These are phyloP conservation scores for Adelges cooleyi DNA, from an alignment of 1,140 invertebrate species.

Conservation along the genomic window DNA sequence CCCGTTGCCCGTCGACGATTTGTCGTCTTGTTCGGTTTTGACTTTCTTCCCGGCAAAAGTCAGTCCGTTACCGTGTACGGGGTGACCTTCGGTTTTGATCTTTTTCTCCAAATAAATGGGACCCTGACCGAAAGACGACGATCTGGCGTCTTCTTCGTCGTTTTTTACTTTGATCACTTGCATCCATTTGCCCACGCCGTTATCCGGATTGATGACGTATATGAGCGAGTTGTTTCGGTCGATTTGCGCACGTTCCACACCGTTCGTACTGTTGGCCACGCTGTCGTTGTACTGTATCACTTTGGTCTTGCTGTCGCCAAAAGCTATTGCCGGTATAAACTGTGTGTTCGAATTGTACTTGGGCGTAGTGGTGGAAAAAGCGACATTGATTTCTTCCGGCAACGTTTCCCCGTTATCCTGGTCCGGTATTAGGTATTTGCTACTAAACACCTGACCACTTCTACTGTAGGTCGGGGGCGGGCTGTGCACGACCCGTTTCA, in stretches of 20 bases:
- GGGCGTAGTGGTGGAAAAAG: constrained; percentile 7
- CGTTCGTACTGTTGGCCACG: background rate
- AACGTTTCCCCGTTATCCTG: constrained; percentile 17
- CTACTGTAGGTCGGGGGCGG: background rate
- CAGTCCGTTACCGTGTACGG: no score
- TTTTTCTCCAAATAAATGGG: constrained; percentile 18
- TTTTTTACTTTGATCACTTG: constrained; percentile 27
- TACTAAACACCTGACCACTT: constrained; percentile 3
- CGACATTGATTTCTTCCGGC: constrained; percentile 25
- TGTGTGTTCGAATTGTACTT: background rate
- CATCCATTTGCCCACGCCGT: constrained; percentile 33
- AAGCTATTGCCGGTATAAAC: background rate
- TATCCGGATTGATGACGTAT: constrained; percentile 33
- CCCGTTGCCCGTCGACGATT: background rate
- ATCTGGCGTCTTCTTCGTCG: background rate
- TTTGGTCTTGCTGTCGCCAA: constrained; percentile 5
- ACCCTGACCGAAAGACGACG: background rate
- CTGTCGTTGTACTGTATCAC: constrained; percentile 1
- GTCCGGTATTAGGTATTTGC: constrained; percentile 2
- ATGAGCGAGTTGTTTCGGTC: constrained; percentile 31
- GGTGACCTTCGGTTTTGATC: background rate
- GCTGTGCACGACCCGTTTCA: constrained; percentile 15
- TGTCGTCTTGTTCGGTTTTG: background rate
- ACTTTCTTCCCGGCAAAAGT: no score
- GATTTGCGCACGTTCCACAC: background rate